Evolutionary conservation across 2,113 vertebrate genomes (phyloP).

Genomic region (Tachysurus vachellii): DNA sequence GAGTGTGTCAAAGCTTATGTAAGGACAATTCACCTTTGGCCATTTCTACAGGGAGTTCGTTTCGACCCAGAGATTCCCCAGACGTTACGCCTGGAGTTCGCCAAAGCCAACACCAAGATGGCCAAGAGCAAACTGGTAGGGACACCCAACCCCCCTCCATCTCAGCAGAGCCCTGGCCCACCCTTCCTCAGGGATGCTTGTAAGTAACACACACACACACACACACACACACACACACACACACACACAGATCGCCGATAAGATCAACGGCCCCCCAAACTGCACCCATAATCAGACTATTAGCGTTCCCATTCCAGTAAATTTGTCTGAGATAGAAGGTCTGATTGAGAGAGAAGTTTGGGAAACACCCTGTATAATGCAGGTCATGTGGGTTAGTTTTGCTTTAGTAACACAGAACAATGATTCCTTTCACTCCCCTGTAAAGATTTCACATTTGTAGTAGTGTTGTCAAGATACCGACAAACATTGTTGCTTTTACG

Average conservation of each 20-base stretch:
- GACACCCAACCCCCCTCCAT: constrained; percentile 88
- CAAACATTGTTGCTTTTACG: neutral
- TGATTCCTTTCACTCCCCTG: neutral
- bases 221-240: constrained; percentile 18
- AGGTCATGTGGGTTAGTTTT: constrained; percentile 9
- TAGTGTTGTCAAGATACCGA: neutral
- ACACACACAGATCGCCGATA: constrained; percentile 25
- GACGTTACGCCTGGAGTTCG: constrained; percentile 94
- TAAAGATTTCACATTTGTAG: neutral
- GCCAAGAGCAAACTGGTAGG: constrained; percentile 96
- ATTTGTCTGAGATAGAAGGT: constrained; percentile 12
- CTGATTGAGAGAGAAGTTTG: constrained; percentile 8
- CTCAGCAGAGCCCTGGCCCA: constrained; percentile 90
- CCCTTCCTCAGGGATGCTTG: constrained; percentile 96
- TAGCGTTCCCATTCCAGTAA: constrained; percentile 16
- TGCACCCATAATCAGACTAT: constrained; percentile 24
- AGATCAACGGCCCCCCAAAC: constrained; percentile 21
- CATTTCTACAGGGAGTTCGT: constrained; percentile 82
- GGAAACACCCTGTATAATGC: neutral
- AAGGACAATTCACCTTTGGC: neutral
- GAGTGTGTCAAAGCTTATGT: neutral
- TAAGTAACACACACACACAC: constrained; percentile 72
- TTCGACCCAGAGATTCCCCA: constrained; percentile 98
- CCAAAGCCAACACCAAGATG: constrained; percentile 99
- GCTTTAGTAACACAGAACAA: constrained; percentile 19